A percentile compares a stretch with the other conserved stretches of the same genome.
Conservation (phyloP, 2,113 vertebrate genomes). For the Sarotherodon lohbergeri region DNA sequence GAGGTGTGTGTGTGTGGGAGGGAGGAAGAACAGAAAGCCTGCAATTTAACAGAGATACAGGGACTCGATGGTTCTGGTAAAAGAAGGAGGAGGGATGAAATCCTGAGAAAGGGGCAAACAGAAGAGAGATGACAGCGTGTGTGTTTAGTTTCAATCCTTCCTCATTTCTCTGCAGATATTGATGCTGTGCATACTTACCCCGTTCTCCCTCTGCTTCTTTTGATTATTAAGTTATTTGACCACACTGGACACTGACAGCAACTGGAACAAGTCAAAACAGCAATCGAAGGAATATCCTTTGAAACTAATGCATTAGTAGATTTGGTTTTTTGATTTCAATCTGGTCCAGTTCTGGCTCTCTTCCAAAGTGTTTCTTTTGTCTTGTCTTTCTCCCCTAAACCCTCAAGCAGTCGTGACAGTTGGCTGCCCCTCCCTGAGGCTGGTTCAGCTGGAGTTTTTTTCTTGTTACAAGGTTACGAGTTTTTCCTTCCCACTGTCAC, state of each 20-base stretch:
- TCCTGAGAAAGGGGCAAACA: not conserved
- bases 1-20: slow-evolving; percentile 54
- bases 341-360: not conserved
- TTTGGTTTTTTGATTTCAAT: not conserved
- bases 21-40: not conserved
- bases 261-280: not conserved
- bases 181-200: not conserved
- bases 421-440: not conserved
- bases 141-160: not conserved
- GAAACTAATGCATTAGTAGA: not conserved
- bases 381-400: not conserved
- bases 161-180: not conserved
- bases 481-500: too few relatives aligned
- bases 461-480: too few relatives aligned
- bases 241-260: not conserved
- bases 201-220: not conserved
- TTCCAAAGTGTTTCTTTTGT: not conserved
- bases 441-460: too few relatives aligned
- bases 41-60: not conserved
- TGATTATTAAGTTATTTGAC: not conserved
- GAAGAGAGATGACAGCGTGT: not conserved
- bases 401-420: not conserved
- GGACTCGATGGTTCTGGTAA: not conserved
- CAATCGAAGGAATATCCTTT: not conserved
- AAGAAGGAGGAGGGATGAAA: not conserved